A percentile compares a stretch with the other conserved stretches of the same genome.
Conservation (phyloP, 2,113 vertebrate genomes). For the Lontra canadensis region DNA sequence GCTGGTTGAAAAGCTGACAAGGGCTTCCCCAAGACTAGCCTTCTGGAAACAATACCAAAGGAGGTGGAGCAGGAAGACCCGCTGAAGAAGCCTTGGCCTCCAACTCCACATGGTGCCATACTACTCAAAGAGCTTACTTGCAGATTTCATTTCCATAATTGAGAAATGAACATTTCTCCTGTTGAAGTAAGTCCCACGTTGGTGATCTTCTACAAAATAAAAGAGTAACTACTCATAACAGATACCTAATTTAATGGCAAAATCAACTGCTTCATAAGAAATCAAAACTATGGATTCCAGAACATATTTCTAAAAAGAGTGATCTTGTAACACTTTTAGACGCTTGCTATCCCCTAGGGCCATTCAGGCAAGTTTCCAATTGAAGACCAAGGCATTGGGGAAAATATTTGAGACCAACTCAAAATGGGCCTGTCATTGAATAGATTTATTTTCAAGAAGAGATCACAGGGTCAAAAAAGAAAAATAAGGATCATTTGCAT, state of each 20-base stretch:
- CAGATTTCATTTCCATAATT: background rate
- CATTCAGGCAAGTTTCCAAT: background rate
- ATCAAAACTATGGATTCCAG: slow-evolving; percentile 11
- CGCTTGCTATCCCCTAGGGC: background rate
- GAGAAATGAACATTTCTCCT: background rate
- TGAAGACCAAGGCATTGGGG: background rate
- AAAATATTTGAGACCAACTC: background rate
- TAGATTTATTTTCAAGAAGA: slow-evolving; percentile 54
- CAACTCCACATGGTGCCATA: accelerated
- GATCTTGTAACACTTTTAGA: background rate
- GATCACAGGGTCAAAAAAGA: slow-evolving; percentile 41
- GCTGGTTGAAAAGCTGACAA: background rate
- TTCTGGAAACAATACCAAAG: background rate
- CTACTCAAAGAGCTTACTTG: background rate
- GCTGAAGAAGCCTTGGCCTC: background rate
- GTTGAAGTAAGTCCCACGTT: background rate
- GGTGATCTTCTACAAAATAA: background rate
- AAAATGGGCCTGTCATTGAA: slow-evolving; percentile 28
- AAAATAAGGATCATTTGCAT: slow-evolving; percentile 50
- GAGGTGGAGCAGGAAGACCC: background rate
- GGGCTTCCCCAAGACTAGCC: background rate
- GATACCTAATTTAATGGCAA: background rate
- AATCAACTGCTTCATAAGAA: slow-evolving; percentile 26
- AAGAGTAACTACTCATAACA: background rate
- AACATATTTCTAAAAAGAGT: background rate